Percentiles rank a stretch among this genome's conserved stretches.
Evolutionary conservation across 2,113 vertebrate genomes (phyloP).

Genomic region (Pteronura brasiliensis): DNA sequence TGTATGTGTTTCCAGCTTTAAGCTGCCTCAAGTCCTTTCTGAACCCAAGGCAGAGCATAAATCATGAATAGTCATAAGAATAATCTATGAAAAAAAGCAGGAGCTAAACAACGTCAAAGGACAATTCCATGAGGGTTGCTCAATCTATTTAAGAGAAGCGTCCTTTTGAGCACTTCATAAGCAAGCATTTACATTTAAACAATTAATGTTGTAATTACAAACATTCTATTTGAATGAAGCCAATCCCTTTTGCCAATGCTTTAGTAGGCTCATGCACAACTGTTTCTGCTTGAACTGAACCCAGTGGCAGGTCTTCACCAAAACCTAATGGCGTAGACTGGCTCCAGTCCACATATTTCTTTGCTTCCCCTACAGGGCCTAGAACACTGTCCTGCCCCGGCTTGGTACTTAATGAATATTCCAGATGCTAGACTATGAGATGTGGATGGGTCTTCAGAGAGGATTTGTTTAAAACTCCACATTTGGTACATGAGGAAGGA

Average conservation of each 20-base stretch:
- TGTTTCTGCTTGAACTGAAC: constrained; percentile 27
- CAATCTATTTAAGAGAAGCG: constrained; percentile 59
- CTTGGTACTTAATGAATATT: not conserved
- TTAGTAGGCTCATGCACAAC: not conserved
- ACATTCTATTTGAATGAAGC: constrained; percentile 56
- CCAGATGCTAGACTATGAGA: not conserved
- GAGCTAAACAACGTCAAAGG: constrained; percentile 44
- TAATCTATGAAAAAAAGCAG: not conserved
- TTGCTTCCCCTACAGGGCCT: not conserved
- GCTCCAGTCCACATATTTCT: not conserved
- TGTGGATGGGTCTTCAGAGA: not conserved
- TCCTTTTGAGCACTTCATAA: constrained; percentile 54
- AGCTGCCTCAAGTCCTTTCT: constrained; percentile 46
- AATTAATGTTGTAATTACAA: constrained; percentile 62
- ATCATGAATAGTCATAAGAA: constrained; percentile 56
- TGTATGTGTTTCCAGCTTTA: constrained; percentile 57
- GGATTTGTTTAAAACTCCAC: not conserved
- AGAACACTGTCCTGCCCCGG: not conserved
- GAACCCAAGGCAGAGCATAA: constrained; percentile 59
- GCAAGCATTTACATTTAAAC: constrained; percentile 61
- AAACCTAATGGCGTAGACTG: not conserved
- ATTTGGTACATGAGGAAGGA: not conserved
- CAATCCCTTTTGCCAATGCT: constrained; percentile 41
- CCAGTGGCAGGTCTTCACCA: not conserved
- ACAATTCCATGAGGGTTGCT: constrained; percentile 38